Evolutionary conservation across 2,797 vertebrate species (phyloP).

Genomic region (Sardinella longiceps): DNA sequence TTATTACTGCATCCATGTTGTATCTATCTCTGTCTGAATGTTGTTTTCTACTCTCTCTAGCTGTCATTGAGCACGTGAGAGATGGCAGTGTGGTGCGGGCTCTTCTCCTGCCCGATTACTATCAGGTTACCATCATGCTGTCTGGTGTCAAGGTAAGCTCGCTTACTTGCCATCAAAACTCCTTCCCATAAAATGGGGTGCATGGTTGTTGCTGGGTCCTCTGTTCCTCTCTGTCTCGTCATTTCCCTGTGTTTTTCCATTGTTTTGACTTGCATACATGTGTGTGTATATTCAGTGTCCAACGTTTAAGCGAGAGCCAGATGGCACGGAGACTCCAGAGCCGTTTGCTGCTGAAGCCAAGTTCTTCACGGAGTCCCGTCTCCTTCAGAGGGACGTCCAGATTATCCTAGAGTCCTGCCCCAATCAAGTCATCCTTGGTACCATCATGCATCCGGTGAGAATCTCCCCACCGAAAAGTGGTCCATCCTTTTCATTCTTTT

Average conservation of each 20-base stretch:
- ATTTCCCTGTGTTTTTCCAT: too few relatives aligned
- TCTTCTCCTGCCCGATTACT: constrained; percentile 91
- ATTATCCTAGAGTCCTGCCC: constrained; percentile 96
- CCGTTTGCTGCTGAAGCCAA: constrained; percentile 94
- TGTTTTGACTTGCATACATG: not conserved
- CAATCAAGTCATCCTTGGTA: constrained; percentile 95
- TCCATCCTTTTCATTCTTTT: not conserved
- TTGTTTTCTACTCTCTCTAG: constrained; percentile 63
- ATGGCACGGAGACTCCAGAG: constrained; percentile 86
- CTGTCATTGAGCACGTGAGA: constrained; percentile 95
- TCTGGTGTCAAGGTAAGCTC: constrained; percentile 92
- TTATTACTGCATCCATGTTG: too few relatives aligned
- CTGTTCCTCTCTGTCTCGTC: not conserved
- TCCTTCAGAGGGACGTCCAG: constrained; percentile 96
- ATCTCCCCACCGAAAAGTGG: not conserved
- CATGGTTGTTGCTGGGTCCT: not conserved
- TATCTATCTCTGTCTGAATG: constrained; percentile 8
- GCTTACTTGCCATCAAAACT: not conserved
- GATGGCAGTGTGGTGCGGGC: constrained; percentile 94
- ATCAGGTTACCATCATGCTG: constrained; percentile 96
- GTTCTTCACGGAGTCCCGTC: constrained; percentile 95
- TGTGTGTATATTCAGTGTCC: constrained; percentile 80
- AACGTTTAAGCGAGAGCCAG: constrained; percentile 89
- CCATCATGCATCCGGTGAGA: constrained; percentile 90
- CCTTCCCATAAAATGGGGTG: not conserved